A percentile compares a stretch with the other conserved stretches of the same genome.
These are phyloP conservation scores for Oncorhynchus keta DNA, from an alignment of 2,113 vertebrate genomes.

Conservation along the genomic window DNA sequence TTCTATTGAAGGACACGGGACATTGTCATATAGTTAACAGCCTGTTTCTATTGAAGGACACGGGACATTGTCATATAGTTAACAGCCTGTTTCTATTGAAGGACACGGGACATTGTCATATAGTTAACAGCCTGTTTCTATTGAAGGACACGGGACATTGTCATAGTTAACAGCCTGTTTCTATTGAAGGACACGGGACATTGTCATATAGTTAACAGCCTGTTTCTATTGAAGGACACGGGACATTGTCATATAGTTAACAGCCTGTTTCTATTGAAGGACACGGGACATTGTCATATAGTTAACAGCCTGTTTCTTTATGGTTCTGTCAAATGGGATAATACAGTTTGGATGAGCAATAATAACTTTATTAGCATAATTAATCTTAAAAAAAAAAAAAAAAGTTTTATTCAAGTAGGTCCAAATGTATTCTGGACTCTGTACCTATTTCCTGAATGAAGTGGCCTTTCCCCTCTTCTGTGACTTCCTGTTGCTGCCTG, in stretches of 20 bases:
- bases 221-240: constrained; percentile 22
- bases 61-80: too few relatives aligned
- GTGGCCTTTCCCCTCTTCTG: too few relatives aligned
- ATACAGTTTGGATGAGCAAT: background rate
- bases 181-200: constrained; percentile 16
- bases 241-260: background rate
- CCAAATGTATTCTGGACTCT: background rate
- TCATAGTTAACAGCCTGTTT: background rate
- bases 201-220: background rate
- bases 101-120: constrained; percentile 1
- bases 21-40: too few relatives aligned
- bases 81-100: constrained; percentile 13
- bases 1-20: too few relatives aligned
- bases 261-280: constrained; percentile 9
- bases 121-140: too few relatives aligned
- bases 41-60: too few relatives aligned
- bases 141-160: too few relatives aligned
- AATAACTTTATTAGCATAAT: constrained; percentile 7
- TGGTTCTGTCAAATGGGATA: constrained; percentile 3
- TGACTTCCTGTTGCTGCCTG: background rate
- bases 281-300: background rate
- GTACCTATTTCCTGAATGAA: background rate
- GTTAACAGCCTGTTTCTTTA: background rate
- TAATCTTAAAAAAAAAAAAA: background rate
- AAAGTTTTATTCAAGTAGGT: background rate